phyloP scores from a whole-genome alignment of 2,113 vertebrate species.

The Spilogale gracilis region DNA sequence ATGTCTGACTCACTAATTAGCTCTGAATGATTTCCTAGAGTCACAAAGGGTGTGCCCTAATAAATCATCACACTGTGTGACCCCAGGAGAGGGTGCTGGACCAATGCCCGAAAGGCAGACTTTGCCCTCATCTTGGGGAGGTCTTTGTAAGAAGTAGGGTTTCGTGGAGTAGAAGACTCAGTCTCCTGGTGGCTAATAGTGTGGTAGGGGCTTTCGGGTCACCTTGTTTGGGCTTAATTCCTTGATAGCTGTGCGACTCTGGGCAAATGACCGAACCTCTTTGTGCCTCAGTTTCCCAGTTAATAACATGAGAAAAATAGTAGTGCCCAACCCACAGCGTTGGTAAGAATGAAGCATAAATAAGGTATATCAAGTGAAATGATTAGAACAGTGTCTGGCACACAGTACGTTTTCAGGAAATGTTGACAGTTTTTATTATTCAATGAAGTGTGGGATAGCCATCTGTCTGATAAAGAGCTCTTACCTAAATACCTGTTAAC shows the following conservation, averaged over 20 bases:
- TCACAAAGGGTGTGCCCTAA: not conserved
- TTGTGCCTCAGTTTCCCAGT: not conserved
- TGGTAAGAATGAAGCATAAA: slow-evolving; percentile 4
- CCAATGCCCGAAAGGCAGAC: not conserved
- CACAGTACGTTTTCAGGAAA: slow-evolving; percentile 50
- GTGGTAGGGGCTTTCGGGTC: not conserved
- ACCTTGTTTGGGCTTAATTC: not conserved
- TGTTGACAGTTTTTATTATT: slow-evolving; percentile 53
- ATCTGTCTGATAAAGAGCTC: slow-evolving; percentile 25
- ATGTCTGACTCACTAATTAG: not conserved
- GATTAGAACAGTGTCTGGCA: slow-evolving; percentile 18
- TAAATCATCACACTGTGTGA: not conserved
- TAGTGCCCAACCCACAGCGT: not conserved
- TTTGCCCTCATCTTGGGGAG: not conserved
- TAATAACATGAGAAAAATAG: slow-evolving; percentile 8
- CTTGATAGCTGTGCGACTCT: not conserved
- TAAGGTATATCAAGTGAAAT: not conserved
- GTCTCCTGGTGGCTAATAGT: not conserved
- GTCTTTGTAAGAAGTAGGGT: not conserved
- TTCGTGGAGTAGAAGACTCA: not conserved
- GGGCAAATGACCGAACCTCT: not conserved
- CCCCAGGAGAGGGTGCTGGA: not conserved
- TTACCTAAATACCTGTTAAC: slow-evolving; percentile 50
- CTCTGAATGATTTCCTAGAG: not conserved
- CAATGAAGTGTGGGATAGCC: not conserved